Conservation (phyloP, 2,797 vertebrate genomes). For the Pipistrellus kuhlii region DNA sequence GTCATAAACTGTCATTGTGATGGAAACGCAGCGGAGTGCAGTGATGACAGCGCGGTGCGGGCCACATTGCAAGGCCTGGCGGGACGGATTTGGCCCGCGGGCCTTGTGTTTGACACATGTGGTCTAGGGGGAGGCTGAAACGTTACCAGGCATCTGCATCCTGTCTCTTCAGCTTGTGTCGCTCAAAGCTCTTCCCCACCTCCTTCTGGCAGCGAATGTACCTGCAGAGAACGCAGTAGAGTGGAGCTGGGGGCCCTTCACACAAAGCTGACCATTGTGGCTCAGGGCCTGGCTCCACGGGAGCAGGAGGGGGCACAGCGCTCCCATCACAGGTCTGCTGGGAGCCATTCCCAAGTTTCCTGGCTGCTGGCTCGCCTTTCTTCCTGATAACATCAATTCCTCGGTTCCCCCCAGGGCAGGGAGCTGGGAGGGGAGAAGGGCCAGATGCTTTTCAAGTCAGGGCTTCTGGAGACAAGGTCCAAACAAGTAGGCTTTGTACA, state of each 20-base stretch:
- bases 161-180: conserved; percentile 96
- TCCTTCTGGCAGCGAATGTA: conserved; percentile 99
- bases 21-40: too few relatives aligned
- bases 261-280: conserved; percentile 34
- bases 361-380: conserved; percentile 31
- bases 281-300: not conserved
- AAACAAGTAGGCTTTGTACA: conserved; percentile 65
- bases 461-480: conserved; percentile 61
- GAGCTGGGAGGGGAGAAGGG: not conserved
- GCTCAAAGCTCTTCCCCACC: conserved; percentile 94
- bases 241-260: not conserved
- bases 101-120: too few relatives aligned
- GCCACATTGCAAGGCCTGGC: too few relatives aligned
- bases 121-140: accelerated
- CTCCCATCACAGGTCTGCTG: not conserved
- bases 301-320: not conserved
- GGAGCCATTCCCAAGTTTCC: conserved; percentile 53
- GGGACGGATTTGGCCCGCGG: too few relatives aligned
- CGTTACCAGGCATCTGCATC: conserved; percentile 96
- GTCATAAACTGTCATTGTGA: too few relatives aligned
- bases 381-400: conserved; percentile 70
- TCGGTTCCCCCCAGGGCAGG: conserved; percentile 64
- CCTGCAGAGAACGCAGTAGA: conserved; percentile 82
- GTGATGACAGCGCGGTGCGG: too few relatives aligned
- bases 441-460: conserved; percentile 57